phyloP scores from a whole-genome alignment of 2,797 vertebrate species.

The Pantherophis alleghaniensis region DNA sequence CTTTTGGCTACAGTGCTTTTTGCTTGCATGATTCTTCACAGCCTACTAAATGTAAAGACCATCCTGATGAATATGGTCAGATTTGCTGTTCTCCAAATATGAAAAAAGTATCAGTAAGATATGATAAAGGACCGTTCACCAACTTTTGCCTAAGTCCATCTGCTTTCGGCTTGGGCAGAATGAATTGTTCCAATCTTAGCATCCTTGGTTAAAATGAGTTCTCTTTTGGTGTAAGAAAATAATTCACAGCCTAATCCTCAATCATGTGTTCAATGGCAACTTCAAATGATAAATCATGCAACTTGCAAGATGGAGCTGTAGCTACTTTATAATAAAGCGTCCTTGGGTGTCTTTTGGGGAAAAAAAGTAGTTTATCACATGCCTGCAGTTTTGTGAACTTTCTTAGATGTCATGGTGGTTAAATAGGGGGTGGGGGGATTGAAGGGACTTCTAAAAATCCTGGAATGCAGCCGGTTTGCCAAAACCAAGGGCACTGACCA shows the following conservation, averaged over 20 bases:
- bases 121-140: constrained; percentile 43
- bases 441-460: neutral
- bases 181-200: constrained; percentile 64
- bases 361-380: constrained; percentile 48
- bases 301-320: constrained; percentile 46
- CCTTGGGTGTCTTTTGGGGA: constrained; percentile 51
- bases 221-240: constrained; percentile 55
- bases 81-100: constrained; percentile 54
- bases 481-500: neutral
- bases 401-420: neutral
- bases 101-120: constrained; percentile 35
- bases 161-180: constrained; percentile 60
- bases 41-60: constrained; percentile 26
- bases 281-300: constrained; percentile 55
- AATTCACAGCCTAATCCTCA: constrained; percentile 50
- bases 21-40: constrained; percentile 34
- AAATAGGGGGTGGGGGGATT: neutral
- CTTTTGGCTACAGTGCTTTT: neutral
- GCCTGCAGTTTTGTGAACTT: constrained; percentile 12
- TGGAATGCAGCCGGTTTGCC: neutral
- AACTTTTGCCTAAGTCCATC: constrained; percentile 63
- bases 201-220: constrained; percentile 63
- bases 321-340: constrained; percentile 55
- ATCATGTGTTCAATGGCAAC: constrained; percentile 55
- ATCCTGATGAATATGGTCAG: constrained; percentile 44